Base-by-base conservation (phyloP, 2,797 vertebrate genomes). In the Loris lydekkerianus region DNA sequence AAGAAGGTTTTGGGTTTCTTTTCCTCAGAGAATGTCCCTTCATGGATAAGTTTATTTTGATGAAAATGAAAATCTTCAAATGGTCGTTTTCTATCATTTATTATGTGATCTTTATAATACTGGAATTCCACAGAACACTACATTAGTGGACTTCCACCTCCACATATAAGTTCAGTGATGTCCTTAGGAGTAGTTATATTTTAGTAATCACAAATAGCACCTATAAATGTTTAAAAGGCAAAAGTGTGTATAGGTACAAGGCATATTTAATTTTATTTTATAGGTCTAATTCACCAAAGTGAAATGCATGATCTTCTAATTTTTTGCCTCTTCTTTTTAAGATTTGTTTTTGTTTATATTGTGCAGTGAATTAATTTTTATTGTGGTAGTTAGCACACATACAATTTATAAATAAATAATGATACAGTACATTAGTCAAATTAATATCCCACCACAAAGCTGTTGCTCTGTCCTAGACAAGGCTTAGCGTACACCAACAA, bases 301-400 rank as follows among this genome's bases (percentile, higher is more conserved):
- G 58, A 72, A 65, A 37, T 23, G 27, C 27, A 21, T 2, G 4
- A 6, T 53, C 49, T 85, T 65, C 70, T 49, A 18, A 23, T 72
- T 29, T 78, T 46, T 84, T 5, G 37, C 43, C 21, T 72, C 29
- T 20, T 82, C 10, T 10, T 2, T 60, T 82, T 65, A 34, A 3
- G 27, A 40, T 46, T 46, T 72, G 3, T 14, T 37, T 73, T 70
- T 46, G 9, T 65, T 31, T 70, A 34, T 15, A 25, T 15, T 10
- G 21, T 15, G 27, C 23, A 10, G 7, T 3, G 43, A 43, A 20
- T 63, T 72, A 27, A 34, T 49, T 72, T 76, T 63, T 37, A 17
- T 31, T 37, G 61, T 43, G 29, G 23, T 0, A 4, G 46, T 23
- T 0, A 10, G 63, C 10, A 3, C 53, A 34, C 0, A 5, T 56